Conservation (phyloP, 2,113 vertebrate species). For the Hipposideros armiger region DNA sequence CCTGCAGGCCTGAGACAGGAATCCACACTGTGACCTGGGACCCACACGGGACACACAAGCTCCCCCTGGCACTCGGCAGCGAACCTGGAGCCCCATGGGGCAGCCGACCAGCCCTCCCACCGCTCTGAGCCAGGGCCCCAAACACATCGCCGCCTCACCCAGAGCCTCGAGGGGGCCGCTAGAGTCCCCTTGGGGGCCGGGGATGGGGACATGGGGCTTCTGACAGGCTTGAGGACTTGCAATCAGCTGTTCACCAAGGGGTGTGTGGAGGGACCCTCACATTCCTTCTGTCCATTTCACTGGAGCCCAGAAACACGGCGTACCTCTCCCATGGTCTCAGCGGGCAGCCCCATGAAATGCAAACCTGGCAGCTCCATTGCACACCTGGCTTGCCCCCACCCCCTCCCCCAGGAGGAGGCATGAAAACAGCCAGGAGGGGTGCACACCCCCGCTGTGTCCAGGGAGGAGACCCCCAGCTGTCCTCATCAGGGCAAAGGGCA, state of each 20-base stretch:
- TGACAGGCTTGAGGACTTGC: accelerated
- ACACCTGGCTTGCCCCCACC: neutral
- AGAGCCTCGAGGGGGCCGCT: accelerated
- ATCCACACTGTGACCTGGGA: accelerated
- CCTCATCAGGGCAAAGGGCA: neutral
- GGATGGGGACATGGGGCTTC: accelerated
- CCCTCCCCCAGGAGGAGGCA: accelerated
- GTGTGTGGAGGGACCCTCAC: accelerated
- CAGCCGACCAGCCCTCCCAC: neutral
- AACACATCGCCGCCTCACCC: accelerated
- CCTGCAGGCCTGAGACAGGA: constrained; percentile 89
- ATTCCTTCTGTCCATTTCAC: accelerated
- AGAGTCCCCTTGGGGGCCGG: no score
- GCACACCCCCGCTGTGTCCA: accelerated
- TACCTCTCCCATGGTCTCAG: accelerated
- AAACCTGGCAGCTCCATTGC: accelerated
- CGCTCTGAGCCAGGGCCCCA: neutral
- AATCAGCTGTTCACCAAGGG: accelerated
- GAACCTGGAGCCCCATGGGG: accelerated
- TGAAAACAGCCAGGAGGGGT: accelerated
- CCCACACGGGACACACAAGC: accelerated
- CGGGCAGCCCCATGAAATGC: accelerated
- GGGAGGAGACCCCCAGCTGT: accelerated
- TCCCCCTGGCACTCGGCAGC: accelerated
- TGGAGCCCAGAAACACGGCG: neutral